Evolutionary conservation across 2,888 invertebrate species (phyloP).

Genomic region (Neoaliturus tenellus): DNA sequence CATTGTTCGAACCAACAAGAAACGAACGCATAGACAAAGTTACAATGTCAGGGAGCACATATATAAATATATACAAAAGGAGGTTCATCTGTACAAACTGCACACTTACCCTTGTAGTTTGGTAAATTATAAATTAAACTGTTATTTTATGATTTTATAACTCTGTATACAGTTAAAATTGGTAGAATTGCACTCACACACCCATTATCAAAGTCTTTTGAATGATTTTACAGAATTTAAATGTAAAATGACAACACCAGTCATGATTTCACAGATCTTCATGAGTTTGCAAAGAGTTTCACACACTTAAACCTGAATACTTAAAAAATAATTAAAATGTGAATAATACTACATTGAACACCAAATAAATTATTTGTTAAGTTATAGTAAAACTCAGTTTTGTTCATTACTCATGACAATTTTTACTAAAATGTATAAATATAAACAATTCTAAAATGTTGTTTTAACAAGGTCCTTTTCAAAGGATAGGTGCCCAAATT

Average conservation of each 20-base stretch:
- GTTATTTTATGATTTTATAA: conserved; percentile 25
- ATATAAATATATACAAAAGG: conserved; percentile 56
- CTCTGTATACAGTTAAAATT: conserved; percentile 48
- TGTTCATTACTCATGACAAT: too few relatives aligned
- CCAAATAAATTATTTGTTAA: too few relatives aligned
- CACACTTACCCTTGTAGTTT: conserved; percentile 45
- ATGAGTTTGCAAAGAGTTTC: neutral
- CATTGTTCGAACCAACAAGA: conserved; percentile 34
- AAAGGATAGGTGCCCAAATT: too few relatives aligned
- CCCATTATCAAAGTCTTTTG: neutral
- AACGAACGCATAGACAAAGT: conserved; percentile 53
- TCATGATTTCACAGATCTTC: conserved; percentile 3
- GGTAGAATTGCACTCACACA: conserved; percentile 54
- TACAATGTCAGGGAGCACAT: conserved; percentile 52
- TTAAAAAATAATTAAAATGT: too few relatives aligned
- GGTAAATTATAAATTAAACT: conserved; percentile 56
- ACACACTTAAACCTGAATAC: too few relatives aligned
- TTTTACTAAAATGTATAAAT: too few relatives aligned
- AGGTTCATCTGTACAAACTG: conserved; percentile 42
- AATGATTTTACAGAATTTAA: neutral
- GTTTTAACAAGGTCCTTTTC: too few relatives aligned
- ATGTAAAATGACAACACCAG: conserved; percentile 11
- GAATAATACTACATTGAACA: too few relatives aligned
- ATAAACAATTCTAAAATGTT: too few relatives aligned
- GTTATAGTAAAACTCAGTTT: too few relatives aligned